Base-by-base conservation (phyloP, 2,113 vertebrate species). In the Hypomesus transpacificus region DNA sequence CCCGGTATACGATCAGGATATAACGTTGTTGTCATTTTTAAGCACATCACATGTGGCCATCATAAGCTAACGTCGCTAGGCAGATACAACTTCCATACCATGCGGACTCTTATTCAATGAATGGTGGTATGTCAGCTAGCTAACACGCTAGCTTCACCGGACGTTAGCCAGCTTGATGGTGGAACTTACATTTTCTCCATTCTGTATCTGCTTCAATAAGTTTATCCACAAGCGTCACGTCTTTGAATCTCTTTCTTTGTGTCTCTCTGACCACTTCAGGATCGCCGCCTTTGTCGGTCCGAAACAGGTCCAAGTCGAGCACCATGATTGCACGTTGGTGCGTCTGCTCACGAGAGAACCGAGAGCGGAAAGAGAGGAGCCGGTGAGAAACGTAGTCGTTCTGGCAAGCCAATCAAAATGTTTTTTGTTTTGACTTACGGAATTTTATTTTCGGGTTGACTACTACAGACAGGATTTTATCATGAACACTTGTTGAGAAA, bases 211-310 rank as follows among this genome's bases (percentile, higher is more conserved):
- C 92, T 18, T 88, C 85, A 56, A 98, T 91, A 71, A 98, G 86
- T 74, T 94, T 94, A 71, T 98, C 96, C 75, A 98, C 96, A 24
- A 98, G 90, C 1, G 89, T 88, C 1, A 94, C 95, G 80, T 98
- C 96, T 86, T 98, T 98, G 77, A 97, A 98, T 56, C 96, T 87
- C 78, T 96, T 96, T 72, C 87, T 88, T 53, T 98, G 96, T 7
- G 89, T 92, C 70, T 96, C 95, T 14, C 94, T 92, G 73, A 98
- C 68, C 34, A 91, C 76, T 74, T 92, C 95, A 1, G 95, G 95
- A 52, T 98, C 93, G 0, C 96, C 96, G 50, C 96, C 96, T 87
- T 98, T 98, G 75, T 98, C 96, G 58, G 91, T 90, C 31, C 96
- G 93, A 84, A 98, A 97, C 64, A 94, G 86, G 76, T 98, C 96